These are phyloP conservation scores for Pangasius macronema DNA, from an alignment of 2,797 vertebrate genomes.

Conservation along the genomic window DNA sequence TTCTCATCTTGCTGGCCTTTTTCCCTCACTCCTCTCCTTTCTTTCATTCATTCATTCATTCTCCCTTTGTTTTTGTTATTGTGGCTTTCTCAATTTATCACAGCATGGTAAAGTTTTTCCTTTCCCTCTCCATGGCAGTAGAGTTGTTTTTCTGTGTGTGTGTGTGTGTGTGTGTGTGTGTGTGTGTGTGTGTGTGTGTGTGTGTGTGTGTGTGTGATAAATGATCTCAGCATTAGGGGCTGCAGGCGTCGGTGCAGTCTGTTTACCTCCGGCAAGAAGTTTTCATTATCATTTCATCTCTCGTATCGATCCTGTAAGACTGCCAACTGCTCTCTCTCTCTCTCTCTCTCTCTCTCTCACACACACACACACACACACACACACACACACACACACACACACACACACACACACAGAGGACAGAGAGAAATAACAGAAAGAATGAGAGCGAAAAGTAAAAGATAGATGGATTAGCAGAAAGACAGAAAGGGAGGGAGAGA, in stretches of 20 bases:
- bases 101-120: background rate
- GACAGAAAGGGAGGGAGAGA: constrained; percentile 30
- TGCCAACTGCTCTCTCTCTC: constrained; percentile 64
- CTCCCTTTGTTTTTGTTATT: background rate
- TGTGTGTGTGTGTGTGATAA: constrained; percentile 51
- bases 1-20: background rate
- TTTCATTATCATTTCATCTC: constrained; percentile 65
- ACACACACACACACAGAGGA: background rate
- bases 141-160: constrained; percentile 10
- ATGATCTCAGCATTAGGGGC: constrained; percentile 51
- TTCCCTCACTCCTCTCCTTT: no score
- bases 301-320: constrained; percentile 71
- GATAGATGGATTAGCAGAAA: constrained; percentile 28
- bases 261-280: constrained; percentile 64
- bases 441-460: constrained; percentile 25
- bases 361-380: background rate
- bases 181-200: constrained; percentile 4
- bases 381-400: background rate
- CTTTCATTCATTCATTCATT: background rate
- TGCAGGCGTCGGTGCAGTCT: constrained; percentile 47
- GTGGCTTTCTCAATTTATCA: constrained; percentile 8
- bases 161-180: constrained; percentile 7
- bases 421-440: constrained; percentile 1
- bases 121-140: background rate
- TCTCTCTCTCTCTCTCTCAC: background rate